These are phyloP conservation scores for Salmo trutta DNA, from an alignment of 2,797 vertebrate species.

Conservation along the genomic window DNA sequence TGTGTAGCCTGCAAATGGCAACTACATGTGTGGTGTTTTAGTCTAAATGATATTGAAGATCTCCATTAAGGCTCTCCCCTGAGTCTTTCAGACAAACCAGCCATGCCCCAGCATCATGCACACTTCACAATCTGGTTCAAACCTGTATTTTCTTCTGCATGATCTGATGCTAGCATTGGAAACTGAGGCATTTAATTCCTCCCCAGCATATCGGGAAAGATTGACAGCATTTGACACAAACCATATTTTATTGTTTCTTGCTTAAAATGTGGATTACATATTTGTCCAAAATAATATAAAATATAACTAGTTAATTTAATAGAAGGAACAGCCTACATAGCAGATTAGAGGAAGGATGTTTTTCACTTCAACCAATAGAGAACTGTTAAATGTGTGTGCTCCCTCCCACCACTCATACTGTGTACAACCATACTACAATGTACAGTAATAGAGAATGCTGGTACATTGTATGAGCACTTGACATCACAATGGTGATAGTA, in stretches of 20 bases:
- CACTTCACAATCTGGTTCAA: slow-evolving; percentile 63
- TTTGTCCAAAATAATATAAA: too few species aligned
- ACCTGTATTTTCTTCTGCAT: slow-evolving; percentile 65
- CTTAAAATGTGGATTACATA: background rate
- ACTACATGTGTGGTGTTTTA: background rate
- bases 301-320: background rate
- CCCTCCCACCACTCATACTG: background rate
- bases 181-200: slow-evolving; percentile 40
- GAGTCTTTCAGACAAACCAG: slow-evolving; percentile 11
- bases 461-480: background rate
- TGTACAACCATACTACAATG: background rate
- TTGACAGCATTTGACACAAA: slow-evolving; percentile 16
- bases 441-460: background rate
- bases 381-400: background rate
- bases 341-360: background rate
- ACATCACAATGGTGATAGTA: background rate
- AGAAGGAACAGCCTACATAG: background rate
- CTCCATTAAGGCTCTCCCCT: background rate
- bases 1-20: background rate
- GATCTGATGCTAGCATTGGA: slow-evolving; percentile 43
- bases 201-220: slow-evolving; percentile 17
- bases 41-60: background rate
- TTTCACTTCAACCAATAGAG: background rate
- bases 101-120: slow-evolving; percentile 45
- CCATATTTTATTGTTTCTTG: background rate